Conservation (phyloP, 1,140 invertebrate genomes). For the Hormaphis cornu region DNA sequence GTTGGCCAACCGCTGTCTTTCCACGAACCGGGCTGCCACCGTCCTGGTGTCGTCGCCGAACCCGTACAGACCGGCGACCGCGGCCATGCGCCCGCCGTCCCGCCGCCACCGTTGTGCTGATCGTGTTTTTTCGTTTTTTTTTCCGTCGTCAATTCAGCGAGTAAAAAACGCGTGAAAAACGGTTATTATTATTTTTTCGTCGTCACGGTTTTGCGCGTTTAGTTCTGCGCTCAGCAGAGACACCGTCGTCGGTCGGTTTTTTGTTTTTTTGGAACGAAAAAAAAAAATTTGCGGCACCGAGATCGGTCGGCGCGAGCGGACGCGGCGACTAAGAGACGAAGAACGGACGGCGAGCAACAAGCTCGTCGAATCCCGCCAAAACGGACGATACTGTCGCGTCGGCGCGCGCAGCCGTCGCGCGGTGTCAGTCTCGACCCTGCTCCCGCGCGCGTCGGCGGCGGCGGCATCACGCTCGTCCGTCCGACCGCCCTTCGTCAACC, state of each 20-base stretch:
- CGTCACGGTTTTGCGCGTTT: no score
- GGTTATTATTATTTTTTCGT: no score
- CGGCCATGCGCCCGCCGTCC: constrained; percentile 40
- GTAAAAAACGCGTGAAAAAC: no score
- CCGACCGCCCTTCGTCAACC: no score
- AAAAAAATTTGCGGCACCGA: no score
- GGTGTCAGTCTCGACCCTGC: background rate
- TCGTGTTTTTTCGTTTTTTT: background rate
- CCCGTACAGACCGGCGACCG: constrained; percentile 45
- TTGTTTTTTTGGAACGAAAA: no score
- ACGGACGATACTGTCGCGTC: constrained; percentile 21
- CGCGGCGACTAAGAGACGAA: background rate
- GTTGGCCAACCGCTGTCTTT: constrained; percentile 35
- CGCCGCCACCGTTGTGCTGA: background rate
- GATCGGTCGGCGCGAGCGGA: no score
- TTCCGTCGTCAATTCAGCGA: no score
- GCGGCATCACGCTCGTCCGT: no score
- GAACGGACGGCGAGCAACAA: constrained; percentile 11
- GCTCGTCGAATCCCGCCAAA: constrained; percentile 28
- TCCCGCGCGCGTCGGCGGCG: no score
- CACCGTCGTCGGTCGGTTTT: no score
- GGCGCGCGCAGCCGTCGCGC: constrained; percentile 16
- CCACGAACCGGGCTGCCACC: constrained; percentile 35
- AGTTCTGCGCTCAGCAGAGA: no score
- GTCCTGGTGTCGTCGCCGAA: constrained; percentile 43